A percentile compares a stretch with the other conserved stretches of the same genome.
Conservation (phyloP, 2,888 invertebrate species). For the Tipula unca region DNA sequence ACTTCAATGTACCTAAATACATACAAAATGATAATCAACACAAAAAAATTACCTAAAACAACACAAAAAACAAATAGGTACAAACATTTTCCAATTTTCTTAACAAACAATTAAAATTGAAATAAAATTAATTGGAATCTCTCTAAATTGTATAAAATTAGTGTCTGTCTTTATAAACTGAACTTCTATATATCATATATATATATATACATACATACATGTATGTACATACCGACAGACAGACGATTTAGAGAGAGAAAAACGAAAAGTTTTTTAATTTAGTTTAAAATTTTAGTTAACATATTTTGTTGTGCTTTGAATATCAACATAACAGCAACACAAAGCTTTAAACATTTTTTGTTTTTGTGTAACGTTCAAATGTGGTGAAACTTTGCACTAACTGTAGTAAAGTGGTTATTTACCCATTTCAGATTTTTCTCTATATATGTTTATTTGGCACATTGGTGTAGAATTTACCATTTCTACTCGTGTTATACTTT, state of each 20-base stretch:
- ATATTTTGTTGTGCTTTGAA: background rate
- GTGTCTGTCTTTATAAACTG: background rate
- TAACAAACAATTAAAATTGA: background rate
- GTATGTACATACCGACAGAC: background rate
- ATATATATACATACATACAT: too few relatives aligned
- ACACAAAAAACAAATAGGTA: background rate
- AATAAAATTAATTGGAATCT: background rate
- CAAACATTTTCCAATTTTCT: background rate
- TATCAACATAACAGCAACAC: background rate
- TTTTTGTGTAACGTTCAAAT: background rate
- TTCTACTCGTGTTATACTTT: too few relatives aligned
- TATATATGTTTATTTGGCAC: too few relatives aligned
- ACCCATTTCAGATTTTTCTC: too few relatives aligned
- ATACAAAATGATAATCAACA: background rate
- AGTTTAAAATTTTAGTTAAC: background rate
- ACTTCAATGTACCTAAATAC: background rate
- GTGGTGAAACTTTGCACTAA: background rate
- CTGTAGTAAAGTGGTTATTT: too few relatives aligned
- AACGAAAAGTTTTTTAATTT: background rate
- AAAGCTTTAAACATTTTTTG: background rate
- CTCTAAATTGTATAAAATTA: background rate
- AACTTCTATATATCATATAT: background rate
- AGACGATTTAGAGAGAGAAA: background rate
- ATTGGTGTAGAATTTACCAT: too few relatives aligned
- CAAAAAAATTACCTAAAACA: background rate